Evolutionary conservation across 1,140 invertebrate genomes (phyloP).

Genomic region (Drosophila rufa): DNA sequence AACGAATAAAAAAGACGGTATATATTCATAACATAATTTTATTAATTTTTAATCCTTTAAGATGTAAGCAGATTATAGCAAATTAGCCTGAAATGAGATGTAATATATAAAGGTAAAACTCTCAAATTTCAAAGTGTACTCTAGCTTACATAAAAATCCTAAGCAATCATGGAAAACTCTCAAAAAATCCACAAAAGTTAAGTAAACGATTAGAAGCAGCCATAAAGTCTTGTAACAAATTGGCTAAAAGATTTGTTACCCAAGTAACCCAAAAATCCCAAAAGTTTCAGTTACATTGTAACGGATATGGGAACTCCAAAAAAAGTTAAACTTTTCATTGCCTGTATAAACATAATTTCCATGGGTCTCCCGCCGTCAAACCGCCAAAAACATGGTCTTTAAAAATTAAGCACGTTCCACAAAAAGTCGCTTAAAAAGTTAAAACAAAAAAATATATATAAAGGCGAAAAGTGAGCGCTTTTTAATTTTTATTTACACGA

Average conservation of each 20-base stretch:
- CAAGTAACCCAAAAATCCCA: constrained; percentile 1
- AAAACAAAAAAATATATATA: constrained; percentile 15
- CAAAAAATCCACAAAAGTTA: background rate
- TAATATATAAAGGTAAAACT: too few relatives aligned
- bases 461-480: constrained; percentile 37
- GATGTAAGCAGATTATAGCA: too few relatives aligned
- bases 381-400: constrained; percentile 21
- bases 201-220: background rate
- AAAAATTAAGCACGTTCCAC: constrained; percentile 55
- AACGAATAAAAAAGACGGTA: too few relatives aligned
- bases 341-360: constrained; percentile 18
- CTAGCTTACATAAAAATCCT: too few relatives aligned
- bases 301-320: constrained; percentile 5
- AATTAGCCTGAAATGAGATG: too few relatives aligned
- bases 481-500: constrained; percentile 75
- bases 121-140: too few relatives aligned
- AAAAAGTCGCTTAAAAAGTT: constrained; percentile 61
- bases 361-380: too few relatives aligned
- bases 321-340: constrained; percentile 19
- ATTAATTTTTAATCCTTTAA: too few relatives aligned
- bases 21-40: too few relatives aligned
- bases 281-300: constrained; percentile 4
- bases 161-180: background rate
- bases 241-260: constrained; percentile 3
- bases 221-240: constrained; percentile 1